Evolutionary conservation across 2,797 vertebrate species (phyloP).

Genomic region (Macrochelys suwanniensis): DNA sequence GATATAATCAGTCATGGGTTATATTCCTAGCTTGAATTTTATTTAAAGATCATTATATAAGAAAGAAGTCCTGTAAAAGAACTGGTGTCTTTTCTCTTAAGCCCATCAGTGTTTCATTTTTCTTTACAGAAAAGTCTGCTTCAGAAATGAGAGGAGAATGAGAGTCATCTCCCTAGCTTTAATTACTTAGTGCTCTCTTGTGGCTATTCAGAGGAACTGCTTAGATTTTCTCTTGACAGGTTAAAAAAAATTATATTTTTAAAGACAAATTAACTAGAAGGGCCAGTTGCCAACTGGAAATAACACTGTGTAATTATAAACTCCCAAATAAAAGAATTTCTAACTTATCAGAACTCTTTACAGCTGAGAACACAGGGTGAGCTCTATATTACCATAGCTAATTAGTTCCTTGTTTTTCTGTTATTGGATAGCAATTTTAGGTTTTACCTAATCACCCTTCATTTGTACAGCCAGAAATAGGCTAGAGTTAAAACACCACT

Average conservation of each 20-base stretch:
- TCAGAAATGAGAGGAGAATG: neutral
- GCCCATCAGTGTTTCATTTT: neutral
- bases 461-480: slow-evolving; percentile 11
- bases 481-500: slow-evolving; percentile 12
- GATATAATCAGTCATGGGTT: neutral
- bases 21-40: accelerated
- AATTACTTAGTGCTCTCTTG: slow-evolving; percentile 85
- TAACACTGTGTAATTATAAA: neutral
- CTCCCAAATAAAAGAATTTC: neutral
- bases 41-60: neutral
- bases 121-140: neutral
- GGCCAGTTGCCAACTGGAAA: accelerated
- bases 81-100: neutral
- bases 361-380: neutral
- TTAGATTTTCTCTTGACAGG: neutral
- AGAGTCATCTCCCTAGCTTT: slow-evolving; percentile 51
- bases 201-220: slow-evolving; percentile 82
- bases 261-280: neutral
- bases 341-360: neutral
- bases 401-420: neutral
- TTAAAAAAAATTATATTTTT: accelerated
- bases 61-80: neutral
- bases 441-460: neutral
- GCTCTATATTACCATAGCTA: accelerated
- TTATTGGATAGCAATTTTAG: neutral